Percentiles rank a stretch among this genome's conserved stretches.
phyloP scores from a whole-genome alignment of 2,797 vertebrate species.

The Girardinus metallicus region DNA sequence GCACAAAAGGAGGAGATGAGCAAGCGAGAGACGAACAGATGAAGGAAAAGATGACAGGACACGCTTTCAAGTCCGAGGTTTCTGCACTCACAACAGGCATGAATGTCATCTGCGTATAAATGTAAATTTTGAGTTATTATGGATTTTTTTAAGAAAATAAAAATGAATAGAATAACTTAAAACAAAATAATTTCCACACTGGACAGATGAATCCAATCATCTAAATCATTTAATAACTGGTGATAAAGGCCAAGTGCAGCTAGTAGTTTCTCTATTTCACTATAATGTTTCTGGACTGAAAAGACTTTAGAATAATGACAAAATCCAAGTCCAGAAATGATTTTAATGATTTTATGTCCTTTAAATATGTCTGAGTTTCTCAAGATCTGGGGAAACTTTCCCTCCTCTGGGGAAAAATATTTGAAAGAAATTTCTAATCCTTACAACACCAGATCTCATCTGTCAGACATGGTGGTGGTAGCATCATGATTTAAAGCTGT shows the following conservation, averaged over 20 bases:
- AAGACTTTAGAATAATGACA: neutral
- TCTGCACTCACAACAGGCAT: neutral
- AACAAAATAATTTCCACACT: neutral
- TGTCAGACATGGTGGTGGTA: neutral
- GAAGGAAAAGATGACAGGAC: neutral
- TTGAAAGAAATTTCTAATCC: neutral
- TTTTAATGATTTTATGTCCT: neutral
- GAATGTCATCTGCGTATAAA: neutral
- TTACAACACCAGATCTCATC: neutral
- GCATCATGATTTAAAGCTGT: neutral
- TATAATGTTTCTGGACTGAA: neutral
- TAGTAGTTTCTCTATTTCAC: neutral
- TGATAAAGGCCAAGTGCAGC: neutral
- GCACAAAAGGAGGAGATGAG: conserved; percentile 21
- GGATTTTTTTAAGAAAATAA: neutral
- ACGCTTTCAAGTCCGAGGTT: neutral
- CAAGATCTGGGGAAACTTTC: neutral
- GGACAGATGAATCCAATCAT: neutral
- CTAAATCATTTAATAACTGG: neutral
- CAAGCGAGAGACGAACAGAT: conserved; percentile 8
- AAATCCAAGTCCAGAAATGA: neutral
- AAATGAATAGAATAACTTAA: neutral
- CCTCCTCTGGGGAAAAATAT: neutral
- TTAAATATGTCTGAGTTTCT: neutral
- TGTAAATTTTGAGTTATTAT: no score